phyloP scores from a whole-genome alignment of 35 echinoderm and acorn worm genomes.

The Chiridota heheva region DNA sequence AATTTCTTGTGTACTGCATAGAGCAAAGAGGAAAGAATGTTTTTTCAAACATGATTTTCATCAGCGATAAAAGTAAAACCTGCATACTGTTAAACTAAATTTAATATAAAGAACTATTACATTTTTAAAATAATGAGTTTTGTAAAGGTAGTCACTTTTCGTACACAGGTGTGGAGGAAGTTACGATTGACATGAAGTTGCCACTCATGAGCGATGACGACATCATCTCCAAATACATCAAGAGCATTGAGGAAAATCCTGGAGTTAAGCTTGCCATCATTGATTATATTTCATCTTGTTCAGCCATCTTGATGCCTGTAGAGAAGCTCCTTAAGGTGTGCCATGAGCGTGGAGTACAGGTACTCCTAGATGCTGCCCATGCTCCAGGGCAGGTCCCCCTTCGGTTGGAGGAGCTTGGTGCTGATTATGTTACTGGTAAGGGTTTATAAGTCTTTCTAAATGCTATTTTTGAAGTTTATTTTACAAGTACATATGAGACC shows the following conservation, averaged over 20 bases:
- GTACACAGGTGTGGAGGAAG: constrained; percentile 37
- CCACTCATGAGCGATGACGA: constrained; percentile 40
- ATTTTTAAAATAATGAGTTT: too few relatives aligned
- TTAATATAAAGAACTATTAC: too few relatives aligned
- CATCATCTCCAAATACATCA: constrained; percentile 21
- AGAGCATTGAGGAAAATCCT: constrained; percentile 21
- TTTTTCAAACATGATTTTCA: too few relatives aligned
- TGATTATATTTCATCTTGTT: constrained; percentile 34
- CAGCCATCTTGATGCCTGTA: constrained; percentile 32
- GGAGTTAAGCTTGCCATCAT: constrained; percentile 53
- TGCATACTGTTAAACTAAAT: too few relatives aligned
- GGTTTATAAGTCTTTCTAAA: too few relatives aligned
- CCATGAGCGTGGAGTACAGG: constrained; percentile 31
- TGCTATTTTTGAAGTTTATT: too few relatives aligned
- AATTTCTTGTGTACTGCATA: too few relatives aligned
- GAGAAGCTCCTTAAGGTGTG: constrained; percentile 37
- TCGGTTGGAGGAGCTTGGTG: constrained; percentile 34
- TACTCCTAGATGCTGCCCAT: constrained; percentile 58
- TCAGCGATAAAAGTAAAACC: too few relatives aligned
- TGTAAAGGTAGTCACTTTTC: too few relatives aligned
- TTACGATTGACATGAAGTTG: constrained; percentile 18
- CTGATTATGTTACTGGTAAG: constrained; percentile 60
- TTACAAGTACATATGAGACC: too few relatives aligned
- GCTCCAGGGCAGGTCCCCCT: constrained; percentile 52
- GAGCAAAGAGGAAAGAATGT: too few relatives aligned